Percentiles rank a stretch among this genome's conserved stretches.
Evolutionary conservation across 1,140 invertebrate genomes (phyloP).

Genomic region (Pseudomyrmex flavicornis): DNA sequence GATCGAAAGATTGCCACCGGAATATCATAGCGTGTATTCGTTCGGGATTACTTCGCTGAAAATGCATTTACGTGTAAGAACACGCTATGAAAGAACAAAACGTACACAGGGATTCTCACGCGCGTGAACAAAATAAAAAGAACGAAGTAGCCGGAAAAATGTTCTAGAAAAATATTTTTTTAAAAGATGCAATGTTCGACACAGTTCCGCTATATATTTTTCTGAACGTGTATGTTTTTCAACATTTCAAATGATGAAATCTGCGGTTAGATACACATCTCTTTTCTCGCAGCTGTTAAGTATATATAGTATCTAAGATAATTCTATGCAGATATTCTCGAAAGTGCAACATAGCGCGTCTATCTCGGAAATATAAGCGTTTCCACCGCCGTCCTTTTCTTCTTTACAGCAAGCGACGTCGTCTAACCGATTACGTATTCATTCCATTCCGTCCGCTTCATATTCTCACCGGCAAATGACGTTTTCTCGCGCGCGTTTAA

Average conservation of each 20-base stretch:
- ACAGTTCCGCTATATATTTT: too few species aligned
- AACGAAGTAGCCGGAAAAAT: background rate
- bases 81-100: background rate
- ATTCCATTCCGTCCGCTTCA: slow-evolving; percentile 52
- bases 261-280: too few species aligned
- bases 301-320: slow-evolving; percentile 11
- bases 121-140: background rate
- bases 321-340: slow-evolving; percentile 1
- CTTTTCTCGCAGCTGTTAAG: background rate
- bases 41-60: background rate
- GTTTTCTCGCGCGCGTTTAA: slow-evolving; percentile 54
- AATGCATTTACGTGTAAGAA: background rate
- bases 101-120: background rate
- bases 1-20: background rate
- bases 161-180: background rate
- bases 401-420: slow-evolving; percentile 38
- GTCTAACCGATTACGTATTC: slow-evolving; percentile 57
- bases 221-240: background rate
- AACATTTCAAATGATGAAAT: background rate
- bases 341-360: slow-evolving; percentile 7
- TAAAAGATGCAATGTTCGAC: background rate
- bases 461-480: slow-evolving; percentile 56
- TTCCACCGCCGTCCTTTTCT: slow-evolving; percentile 16
- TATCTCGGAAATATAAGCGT: slow-evolving; percentile 2
- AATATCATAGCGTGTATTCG: too few species aligned